Conservation (phyloP, 2,797 vertebrate genomes). For the Onychomys arenicola region DNA sequence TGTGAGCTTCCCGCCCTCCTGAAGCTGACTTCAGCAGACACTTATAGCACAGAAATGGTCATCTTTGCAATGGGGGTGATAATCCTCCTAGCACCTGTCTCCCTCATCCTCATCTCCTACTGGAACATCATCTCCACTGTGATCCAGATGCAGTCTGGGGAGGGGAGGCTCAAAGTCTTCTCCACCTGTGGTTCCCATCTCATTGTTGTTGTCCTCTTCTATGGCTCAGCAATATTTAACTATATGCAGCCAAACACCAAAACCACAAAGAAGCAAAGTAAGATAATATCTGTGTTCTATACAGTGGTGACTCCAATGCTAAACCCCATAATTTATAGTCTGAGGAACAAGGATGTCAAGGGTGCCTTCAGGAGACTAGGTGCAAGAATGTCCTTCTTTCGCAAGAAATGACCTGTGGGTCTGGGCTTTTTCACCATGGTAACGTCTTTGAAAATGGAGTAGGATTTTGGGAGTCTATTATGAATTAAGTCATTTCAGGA, state of each 20-base stretch:
- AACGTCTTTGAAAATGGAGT: background rate
- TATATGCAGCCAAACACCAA: conserved; percentile 58
- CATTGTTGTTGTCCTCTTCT: no score
- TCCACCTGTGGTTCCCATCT: no score
- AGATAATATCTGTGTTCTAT: conserved; percentile 66
- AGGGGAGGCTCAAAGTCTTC: no score
- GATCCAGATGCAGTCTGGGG: no score
- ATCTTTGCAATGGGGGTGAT: no score
- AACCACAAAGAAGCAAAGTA: background rate
- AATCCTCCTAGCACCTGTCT: no score
- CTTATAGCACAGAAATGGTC: no score
- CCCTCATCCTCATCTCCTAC: no score
- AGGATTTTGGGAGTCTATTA: background rate
- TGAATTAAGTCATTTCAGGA: background rate
- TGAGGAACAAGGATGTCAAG: conserved; percentile 69
- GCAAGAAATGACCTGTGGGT: background rate
- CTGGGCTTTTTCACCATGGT: background rate
- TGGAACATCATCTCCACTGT: no score
- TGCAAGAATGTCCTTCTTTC: conserved; percentile 32
- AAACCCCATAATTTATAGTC: conserved; percentile 69
- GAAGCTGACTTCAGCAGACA: no score
- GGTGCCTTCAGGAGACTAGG: background rate
- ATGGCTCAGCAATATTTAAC: conserved; percentile 56
- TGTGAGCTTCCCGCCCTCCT: no score
- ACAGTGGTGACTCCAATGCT: conserved; percentile 31